These are phyloP conservation scores for Argynnis bischoffii DNA, from an alignment of 2,888 invertebrate species.

Conservation along the genomic window DNA sequence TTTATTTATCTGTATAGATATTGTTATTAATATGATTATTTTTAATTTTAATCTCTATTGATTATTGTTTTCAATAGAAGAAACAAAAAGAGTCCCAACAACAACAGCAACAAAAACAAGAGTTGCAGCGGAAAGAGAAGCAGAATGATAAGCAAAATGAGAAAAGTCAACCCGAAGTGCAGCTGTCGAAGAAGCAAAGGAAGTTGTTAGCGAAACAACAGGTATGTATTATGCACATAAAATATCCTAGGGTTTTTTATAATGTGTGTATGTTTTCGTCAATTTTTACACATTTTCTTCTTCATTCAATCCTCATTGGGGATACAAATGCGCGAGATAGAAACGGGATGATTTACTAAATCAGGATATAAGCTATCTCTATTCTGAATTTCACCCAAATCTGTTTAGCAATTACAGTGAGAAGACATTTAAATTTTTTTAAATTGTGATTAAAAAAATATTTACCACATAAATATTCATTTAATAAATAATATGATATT, in stretches of 20 bases:
- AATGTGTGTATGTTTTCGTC: background rate
- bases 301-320: too few species aligned
- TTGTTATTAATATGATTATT: too few species aligned
- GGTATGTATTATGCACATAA: constrained; percentile 43
- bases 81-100: constrained; percentile 27
- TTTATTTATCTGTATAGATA: too few species aligned
- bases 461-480: too few species aligned
- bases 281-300: background rate
- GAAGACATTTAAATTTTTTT: too few species aligned
- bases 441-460: too few species aligned
- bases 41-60: too few species aligned
- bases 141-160: constrained; percentile 45
- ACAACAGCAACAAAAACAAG: constrained; percentile 9
- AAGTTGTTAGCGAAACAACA: constrained; percentile 69
- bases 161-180: constrained; percentile 46
- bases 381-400: too few species aligned
- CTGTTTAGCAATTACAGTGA: too few species aligned
- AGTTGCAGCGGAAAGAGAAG: constrained; percentile 51
- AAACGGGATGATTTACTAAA: background rate
- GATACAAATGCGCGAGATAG: too few species aligned
- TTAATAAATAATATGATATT: too few species aligned
- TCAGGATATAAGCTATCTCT: too few species aligned
- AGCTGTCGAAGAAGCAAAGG: constrained; percentile 68
- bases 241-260: background rate
- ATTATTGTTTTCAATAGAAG: constrained; percentile 11